These are phyloP conservation scores for Rhynchomys soricoides DNA, from an alignment of 2,113 vertebrate genomes.

Conservation along the genomic window DNA sequence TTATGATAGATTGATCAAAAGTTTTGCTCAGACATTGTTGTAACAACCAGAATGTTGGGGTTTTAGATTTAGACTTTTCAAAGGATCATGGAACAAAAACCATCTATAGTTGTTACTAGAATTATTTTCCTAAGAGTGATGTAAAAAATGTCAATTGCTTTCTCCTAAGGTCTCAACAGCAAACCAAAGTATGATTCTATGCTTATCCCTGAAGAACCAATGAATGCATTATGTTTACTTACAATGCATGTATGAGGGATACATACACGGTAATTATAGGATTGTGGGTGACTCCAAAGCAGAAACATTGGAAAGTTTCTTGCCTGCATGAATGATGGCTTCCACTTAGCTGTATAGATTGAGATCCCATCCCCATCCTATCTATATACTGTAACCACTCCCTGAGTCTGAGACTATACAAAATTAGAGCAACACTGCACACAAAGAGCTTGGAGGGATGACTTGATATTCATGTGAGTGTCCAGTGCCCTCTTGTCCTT, in stretches of 20 bases:
- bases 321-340: background rate
- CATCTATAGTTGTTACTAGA: background rate
- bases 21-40: background rate
- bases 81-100: background rate
- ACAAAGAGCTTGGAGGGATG: background rate
- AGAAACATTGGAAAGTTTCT: background rate
- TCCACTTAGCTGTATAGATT: background rate
- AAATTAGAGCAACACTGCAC: background rate
- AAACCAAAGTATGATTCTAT: background rate
- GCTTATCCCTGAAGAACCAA: background rate
- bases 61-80: conserved; percentile 11
- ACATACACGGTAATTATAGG: background rate
- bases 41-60: background rate
- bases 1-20: background rate
- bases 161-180: background rate
- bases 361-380: background rate
- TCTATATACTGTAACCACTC: no score
- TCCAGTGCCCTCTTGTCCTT: no score
- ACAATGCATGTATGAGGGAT: background rate
- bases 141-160: background rate
- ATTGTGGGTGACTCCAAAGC: background rate
- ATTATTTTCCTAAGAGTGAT: background rate
- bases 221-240: background rate
- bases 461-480: background rate
- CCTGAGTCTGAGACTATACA: background rate